Conservation (phyloP, 2,113 vertebrate genomes). For the Pseudonaja textilis region DNA sequence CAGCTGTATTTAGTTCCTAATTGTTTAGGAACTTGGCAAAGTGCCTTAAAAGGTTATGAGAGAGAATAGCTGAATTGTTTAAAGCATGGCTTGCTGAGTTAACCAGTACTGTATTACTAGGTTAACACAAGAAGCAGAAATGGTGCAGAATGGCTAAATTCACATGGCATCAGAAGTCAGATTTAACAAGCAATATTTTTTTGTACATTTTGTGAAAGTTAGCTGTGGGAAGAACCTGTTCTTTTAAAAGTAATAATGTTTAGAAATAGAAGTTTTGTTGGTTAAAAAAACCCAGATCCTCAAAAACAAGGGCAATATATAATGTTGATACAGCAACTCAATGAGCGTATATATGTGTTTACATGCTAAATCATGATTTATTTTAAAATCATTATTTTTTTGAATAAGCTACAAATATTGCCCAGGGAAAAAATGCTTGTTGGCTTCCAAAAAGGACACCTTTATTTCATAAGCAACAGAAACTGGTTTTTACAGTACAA, state of each 20-base stretch:
- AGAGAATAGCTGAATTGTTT: not conserved
- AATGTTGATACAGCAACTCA: not conserved
- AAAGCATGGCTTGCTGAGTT: not conserved
- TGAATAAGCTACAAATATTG: not conserved
- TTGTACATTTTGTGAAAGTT: not conserved
- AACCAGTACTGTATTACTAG: not conserved
- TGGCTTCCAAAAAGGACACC: not conserved
- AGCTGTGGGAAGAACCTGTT: not conserved
- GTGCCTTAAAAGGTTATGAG: not conserved
- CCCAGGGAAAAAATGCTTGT: not conserved
- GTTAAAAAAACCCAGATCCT: not conserved
- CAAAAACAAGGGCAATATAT: not conserved
- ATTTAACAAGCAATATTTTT: not conserved
- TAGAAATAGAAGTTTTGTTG: not conserved
- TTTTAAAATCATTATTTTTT: not conserved
- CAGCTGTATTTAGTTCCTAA: not conserved
- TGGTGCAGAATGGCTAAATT: not conserved
- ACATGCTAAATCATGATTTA: not conserved
- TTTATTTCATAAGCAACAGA: conserved; percentile 3
- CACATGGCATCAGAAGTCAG: not conserved
- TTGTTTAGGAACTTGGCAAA: not conserved
- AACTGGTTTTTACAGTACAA: conserved; percentile 17
- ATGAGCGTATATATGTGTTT: not conserved
- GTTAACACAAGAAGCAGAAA: not conserved
- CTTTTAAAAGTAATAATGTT: not conserved